phyloP scores from a whole-genome alignment of 37 sponge, comb jelly and placozoan genomes.

The Bolinopsis microptera region DNA sequence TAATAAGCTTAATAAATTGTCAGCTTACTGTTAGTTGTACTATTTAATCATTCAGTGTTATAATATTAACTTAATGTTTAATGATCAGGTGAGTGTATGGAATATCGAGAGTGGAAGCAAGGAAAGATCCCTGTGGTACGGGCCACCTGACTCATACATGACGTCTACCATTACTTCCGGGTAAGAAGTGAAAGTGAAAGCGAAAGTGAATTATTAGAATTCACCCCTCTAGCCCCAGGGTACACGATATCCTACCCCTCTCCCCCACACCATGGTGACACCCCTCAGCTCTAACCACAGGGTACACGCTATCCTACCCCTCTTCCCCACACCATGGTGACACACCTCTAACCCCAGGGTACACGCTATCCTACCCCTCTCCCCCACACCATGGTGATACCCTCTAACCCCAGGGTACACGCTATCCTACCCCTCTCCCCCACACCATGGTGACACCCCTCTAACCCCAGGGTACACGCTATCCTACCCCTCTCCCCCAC shows the following conservation, averaged over 20 bases:
- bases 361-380: background rate
- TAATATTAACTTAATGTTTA: too few species aligned
- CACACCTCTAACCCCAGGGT: too few species aligned
- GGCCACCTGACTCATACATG: constrained; percentile 45
- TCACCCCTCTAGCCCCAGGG: too few species aligned
- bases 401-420: background rate
- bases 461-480: background rate
- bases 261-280: too few species aligned
- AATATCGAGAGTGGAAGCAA: constrained; percentile 53
- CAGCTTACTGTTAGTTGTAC: too few species aligned
- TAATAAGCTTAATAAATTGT: too few species aligned
- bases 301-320: too few species aligned
- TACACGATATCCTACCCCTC: too few species aligned
- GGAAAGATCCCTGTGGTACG: constrained; percentile 58
- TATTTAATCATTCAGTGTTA: too few species aligned
- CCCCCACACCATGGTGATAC: background rate
- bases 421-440: background rate
- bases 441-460: background rate
- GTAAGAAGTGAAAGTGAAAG: background rate
- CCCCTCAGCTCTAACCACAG: too few species aligned
- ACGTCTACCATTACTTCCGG: background rate
- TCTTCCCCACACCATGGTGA: too few species aligned
- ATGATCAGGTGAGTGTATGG: constrained; percentile 47
- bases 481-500: background rate
- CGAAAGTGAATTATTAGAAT: too few species aligned